phyloP scores from a whole-genome alignment of 2,888 invertebrate species.

The Mesochorus sp. region DNA sequence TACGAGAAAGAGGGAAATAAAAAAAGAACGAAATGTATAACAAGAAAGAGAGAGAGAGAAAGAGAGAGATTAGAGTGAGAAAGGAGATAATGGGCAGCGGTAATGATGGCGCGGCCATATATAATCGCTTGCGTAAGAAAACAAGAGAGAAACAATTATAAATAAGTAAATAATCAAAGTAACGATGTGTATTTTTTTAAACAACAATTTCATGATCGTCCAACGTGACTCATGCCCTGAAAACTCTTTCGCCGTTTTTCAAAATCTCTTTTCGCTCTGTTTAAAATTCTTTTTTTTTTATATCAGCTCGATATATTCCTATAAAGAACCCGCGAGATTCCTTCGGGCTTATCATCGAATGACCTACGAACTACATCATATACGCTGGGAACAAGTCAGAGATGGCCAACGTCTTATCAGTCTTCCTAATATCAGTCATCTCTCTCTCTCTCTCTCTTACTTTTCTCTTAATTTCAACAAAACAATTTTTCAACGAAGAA shows the following conservation, averaged over 20 bases:
- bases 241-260: neutral
- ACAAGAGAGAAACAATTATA: neutral
- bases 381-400: slow-evolving; percentile 3
- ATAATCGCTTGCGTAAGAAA: slow-evolving; percentile 9
- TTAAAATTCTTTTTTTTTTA: neutral
- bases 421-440: neutral
- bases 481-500: neutral
- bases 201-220: neutral
- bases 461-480: neutral
- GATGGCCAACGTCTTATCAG: slow-evolving; percentile 39
- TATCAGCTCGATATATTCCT: slow-evolving; percentile 5
- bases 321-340: slow-evolving; percentile 31
- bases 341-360: slow-evolving; percentile 49
- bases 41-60: neutral
- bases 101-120: neutral
- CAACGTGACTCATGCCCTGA: neutral
- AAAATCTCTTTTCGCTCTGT: neutral
- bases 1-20: neutral
- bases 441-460: neutral
- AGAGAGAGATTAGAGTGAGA: neutral
- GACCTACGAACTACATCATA: slow-evolving; percentile 60
- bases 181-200: too few relatives aligned
- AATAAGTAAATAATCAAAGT: slow-evolving; percentile 25
- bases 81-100: slow-evolving; percentile 11
- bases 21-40: neutral